Conservation (phyloP, 1,140 invertebrate species). For the Stenopsyche tienmushanensis region DNA sequence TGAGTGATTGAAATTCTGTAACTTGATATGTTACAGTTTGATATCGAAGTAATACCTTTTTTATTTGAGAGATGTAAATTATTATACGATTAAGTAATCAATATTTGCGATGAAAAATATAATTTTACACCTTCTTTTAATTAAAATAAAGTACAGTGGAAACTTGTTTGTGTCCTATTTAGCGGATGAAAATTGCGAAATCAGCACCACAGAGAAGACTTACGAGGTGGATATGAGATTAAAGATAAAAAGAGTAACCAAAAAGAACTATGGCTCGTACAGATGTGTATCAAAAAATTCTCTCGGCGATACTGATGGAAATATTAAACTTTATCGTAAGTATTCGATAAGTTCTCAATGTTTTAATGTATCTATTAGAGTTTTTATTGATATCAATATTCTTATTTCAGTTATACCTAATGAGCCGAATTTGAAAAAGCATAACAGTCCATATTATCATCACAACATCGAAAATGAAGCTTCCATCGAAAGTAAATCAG, state of each 20-base stretch:
- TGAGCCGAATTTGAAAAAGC: slow-evolving; percentile 32
- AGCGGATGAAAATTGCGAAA: slow-evolving; percentile 56
- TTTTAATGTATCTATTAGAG: neutral
- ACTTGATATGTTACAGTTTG: too few relatives aligned
- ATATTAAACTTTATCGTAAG: slow-evolving; percentile 90
- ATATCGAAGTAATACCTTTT: too few relatives aligned
- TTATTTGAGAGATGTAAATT: too few relatives aligned
- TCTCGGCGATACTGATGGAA: slow-evolving; percentile 87
- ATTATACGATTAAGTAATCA: too few relatives aligned
- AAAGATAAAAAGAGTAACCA: slow-evolving; percentile 71
- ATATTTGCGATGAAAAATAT: slow-evolving; percentile 45
- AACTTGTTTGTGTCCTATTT: slow-evolving; percentile 1
- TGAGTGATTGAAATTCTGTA: too few relatives aligned
- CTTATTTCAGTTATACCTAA: slow-evolving; percentile 30
- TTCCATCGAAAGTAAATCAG: slow-evolving; percentile 9
- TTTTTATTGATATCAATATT: neutral
- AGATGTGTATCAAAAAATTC: slow-evolving; percentile 93
- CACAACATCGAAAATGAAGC: slow-evolving; percentile 36
- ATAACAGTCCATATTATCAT: slow-evolving; percentile 31
- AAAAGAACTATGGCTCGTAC: slow-evolving; percentile 77
- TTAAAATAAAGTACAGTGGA: slow-evolving; percentile 9
- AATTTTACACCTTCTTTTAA: slow-evolving; percentile 15
- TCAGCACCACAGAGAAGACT: slow-evolving; percentile 62
- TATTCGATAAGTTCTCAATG: too few relatives aligned
- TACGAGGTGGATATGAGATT: slow-evolving; percentile 87